These are phyloP conservation scores for Sinocyclocheilus anshuiensis DNA, from an alignment of 2,113 vertebrate species.

Conservation along the genomic window DNA sequence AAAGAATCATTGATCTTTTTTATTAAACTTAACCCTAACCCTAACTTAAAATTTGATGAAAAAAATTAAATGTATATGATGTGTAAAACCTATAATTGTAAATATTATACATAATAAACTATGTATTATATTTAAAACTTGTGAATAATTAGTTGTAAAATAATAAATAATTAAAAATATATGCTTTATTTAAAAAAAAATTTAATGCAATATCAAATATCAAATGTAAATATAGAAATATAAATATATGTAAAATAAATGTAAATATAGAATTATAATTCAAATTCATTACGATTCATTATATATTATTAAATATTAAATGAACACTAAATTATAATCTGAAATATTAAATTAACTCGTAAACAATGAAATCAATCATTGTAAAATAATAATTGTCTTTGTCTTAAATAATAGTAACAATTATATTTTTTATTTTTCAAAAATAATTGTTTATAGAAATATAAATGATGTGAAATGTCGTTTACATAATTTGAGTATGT, in stretches of 20 bases:
- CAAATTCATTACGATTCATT: no score
- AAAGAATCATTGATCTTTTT: background rate
- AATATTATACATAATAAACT: background rate
- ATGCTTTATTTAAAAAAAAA: no score
- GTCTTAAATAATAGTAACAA: no score
- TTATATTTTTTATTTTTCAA: no score
- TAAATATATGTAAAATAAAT: background rate
- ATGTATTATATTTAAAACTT: background rate
- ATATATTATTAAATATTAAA: no score
- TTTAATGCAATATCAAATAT: no score
- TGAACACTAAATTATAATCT: no score
- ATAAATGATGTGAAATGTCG: no score
- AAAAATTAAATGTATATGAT: background rate
- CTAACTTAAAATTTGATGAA: background rate
- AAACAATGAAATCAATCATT: background rate
- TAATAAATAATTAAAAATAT: background rate
- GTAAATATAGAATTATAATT: background rate
- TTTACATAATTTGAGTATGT: no score
- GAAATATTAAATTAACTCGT: no score
- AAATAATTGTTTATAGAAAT: no score
- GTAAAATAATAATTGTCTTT: no score
- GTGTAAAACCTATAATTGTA: background rate
- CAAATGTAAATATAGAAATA: background rate
- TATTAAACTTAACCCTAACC: background rate
- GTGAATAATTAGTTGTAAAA: background rate